Evolutionary conservation across 2,113 vertebrate genomes (phyloP).

Genomic region (Pheucticus melanocephalus): DNA sequence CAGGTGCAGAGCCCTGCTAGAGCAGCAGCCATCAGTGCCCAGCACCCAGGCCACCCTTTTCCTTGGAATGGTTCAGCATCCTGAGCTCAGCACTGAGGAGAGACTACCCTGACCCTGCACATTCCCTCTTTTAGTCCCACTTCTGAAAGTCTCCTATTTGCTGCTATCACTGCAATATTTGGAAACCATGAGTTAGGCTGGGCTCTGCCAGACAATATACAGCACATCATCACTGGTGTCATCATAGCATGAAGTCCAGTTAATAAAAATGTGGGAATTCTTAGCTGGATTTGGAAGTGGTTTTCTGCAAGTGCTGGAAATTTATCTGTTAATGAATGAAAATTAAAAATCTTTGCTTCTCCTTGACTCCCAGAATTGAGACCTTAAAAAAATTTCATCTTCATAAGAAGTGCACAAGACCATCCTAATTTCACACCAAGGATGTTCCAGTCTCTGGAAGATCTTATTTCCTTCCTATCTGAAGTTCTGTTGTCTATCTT

Average conservation of each 20-base stretch:
- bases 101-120: background rate
- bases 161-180: too few species aligned
- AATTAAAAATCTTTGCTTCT: background rate
- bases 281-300: background rate
- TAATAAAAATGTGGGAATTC: background rate
- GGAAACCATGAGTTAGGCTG: background rate
- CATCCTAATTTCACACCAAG: background rate
- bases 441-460: background rate
- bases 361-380: background rate
- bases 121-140: background rate
- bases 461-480: background rate
- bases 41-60: background rate
- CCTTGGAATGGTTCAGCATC: background rate
- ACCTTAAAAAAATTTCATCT: background rate
- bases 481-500: background rate
- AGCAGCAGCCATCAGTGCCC: background rate
- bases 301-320: background rate
- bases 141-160: background rate
- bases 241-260: background rate
- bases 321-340: background rate
- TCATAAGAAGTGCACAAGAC: background rate
- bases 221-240: background rate
- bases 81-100: background rate
- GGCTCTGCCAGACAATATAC: background rate
- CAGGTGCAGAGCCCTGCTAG: background rate